phyloP scores from a whole-genome alignment of 2,888 invertebrate species.

The Serrognathus titanus region DNA sequence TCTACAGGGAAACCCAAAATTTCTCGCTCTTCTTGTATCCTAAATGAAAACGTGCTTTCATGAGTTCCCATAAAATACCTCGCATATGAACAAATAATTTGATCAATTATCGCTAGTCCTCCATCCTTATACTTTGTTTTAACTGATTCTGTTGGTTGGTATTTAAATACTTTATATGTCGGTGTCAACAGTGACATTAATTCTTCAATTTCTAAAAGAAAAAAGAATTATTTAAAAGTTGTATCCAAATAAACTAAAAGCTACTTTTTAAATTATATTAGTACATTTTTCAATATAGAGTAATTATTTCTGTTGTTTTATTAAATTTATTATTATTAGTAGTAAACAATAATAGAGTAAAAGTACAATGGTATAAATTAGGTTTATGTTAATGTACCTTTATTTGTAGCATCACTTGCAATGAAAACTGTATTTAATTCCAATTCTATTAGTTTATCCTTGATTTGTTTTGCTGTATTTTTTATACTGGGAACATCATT shows the following conservation, averaged over 20 bases:
- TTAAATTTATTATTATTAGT: too few species aligned
- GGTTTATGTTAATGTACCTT: conserved; percentile 43
- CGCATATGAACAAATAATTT: conserved; percentile 89
- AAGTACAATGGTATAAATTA: conserved; percentile 15
- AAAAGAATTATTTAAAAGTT: background rate
- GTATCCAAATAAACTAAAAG: too few species aligned
- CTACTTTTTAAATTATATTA: too few species aligned
- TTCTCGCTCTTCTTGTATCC: conserved; percentile 97
- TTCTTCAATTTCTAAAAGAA: conserved; percentile 51
- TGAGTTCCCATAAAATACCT: conserved; percentile 86
- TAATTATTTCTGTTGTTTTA: too few species aligned
- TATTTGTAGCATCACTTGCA: conserved; percentile 75
- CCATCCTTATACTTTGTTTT: conserved; percentile 68
- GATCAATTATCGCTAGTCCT: conserved; percentile 88
- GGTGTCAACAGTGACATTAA: conserved; percentile 49
- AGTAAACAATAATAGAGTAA: too few species aligned
- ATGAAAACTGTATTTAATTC: conserved; percentile 67
- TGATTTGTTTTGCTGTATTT: conserved; percentile 73
- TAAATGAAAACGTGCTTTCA: conserved; percentile 93
- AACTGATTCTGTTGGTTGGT: conserved; percentile 50
- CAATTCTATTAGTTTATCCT: conserved; percentile 55
- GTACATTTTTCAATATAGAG: too few species aligned
- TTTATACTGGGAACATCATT: conserved; percentile 75
- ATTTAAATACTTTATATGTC: conserved; percentile 42
- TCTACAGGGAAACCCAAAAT: conserved; percentile 80